phyloP scores from a whole-genome alignment of 2,888 invertebrate species.

The Patella depressa region DNA sequence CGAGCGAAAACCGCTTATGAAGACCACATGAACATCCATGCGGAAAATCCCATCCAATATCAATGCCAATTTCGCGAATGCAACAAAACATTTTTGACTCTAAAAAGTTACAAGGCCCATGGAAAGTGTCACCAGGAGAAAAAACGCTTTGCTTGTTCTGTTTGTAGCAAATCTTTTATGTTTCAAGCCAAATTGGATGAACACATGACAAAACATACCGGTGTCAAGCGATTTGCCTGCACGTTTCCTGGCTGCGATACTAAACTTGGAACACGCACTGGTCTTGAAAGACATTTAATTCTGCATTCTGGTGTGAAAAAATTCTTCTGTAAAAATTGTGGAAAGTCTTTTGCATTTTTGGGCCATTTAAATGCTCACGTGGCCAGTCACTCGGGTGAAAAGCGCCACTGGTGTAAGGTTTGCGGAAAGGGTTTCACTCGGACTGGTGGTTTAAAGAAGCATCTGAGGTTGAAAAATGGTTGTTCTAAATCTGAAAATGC shows the following conservation, averaged over 20 bases:
- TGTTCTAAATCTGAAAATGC: neutral
- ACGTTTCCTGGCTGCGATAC: neutral
- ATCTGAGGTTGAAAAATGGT: neutral
- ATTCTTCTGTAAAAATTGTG: neutral
- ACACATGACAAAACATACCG: neutral
- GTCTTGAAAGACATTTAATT: neutral
- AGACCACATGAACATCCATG: neutral
- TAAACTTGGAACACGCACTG: neutral
- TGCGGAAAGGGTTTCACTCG: slow-evolving; percentile 1
- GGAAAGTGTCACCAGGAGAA: neutral
- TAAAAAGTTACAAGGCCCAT: neutral
- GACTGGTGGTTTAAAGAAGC: neutral
- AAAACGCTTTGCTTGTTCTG: neutral
- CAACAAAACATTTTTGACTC: neutral
- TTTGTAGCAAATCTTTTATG: neutral
- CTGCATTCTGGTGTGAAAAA: neutral
- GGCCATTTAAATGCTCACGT: neutral
- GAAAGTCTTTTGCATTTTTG: neutral
- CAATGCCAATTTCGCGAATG: neutral
- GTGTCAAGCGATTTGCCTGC: neutral
- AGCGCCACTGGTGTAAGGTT: neutral
- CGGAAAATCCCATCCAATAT: neutral
- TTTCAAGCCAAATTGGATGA: neutral
- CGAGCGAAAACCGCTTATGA: neutral
- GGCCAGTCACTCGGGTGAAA: neutral